Conservation (phyloP, 2,113 vertebrate species). For the Rhombomys opimus region DNA sequence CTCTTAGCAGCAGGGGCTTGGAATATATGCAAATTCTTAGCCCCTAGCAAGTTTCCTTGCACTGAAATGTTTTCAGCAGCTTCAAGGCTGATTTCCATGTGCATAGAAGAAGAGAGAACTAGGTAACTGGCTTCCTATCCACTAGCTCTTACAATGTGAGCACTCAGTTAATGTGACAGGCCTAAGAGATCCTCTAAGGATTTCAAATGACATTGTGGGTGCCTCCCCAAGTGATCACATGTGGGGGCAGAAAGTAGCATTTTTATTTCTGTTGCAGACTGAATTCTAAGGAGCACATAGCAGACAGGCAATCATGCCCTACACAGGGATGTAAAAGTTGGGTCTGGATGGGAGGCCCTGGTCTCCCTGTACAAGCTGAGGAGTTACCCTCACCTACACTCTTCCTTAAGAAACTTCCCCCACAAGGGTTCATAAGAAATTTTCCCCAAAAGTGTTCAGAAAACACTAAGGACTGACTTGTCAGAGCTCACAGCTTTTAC, state of each 20-base stretch:
- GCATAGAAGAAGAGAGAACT: background rate
- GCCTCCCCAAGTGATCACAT: background rate
- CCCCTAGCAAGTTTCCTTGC: background rate
- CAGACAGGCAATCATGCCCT: rapidly evolving
- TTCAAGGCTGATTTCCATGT: rapidly evolving
- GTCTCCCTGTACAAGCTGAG: background rate
- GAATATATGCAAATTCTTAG: background rate
- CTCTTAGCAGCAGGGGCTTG: no score
- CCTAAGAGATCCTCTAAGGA: background rate
- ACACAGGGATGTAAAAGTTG: background rate
- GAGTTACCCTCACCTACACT: background rate
- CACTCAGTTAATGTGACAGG: background rate
- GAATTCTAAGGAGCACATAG: rapidly evolving
- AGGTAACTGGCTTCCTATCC: background rate
- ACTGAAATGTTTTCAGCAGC: background rate
- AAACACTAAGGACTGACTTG: background rate
- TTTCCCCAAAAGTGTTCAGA: background rate
- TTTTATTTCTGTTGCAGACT: background rate
- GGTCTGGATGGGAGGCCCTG: background rate
- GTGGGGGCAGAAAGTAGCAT: background rate
- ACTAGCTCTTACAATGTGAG: background rate
- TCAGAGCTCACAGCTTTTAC: background rate
- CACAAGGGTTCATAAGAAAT: rapidly evolving
- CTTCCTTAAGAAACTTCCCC: background rate
- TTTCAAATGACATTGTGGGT: background rate